Conservation (phyloP, 2,113 vertebrate species). For the Xiphorhynchus elegans region DNA sequence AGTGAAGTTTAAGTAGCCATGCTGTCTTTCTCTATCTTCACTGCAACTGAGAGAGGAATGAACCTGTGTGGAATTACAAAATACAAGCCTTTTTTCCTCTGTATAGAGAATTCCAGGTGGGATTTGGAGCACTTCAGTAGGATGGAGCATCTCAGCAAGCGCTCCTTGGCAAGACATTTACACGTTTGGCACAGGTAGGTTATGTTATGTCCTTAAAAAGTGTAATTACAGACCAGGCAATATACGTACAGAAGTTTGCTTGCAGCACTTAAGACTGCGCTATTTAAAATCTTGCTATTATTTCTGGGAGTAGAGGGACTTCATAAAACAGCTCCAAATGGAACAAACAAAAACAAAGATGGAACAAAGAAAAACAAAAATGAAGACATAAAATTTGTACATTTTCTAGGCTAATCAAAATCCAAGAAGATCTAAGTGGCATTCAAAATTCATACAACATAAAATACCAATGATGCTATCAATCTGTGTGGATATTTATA, state of each 20-base stretch:
- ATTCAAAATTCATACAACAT: not conserved
- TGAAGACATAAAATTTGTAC: not conserved
- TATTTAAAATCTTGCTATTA: not conserved
- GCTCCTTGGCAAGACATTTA: not conserved
- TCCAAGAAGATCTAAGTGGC: not conserved
- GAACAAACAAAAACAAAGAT: not conserved
- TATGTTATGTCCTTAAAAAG: not conserved
- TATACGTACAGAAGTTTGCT: not conserved
- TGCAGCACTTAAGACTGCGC: not conserved
- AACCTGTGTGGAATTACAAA: not conserved
- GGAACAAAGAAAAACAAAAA: not conserved
- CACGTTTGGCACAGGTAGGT: not conserved
- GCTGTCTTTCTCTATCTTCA: not conserved
- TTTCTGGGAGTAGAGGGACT: not conserved
- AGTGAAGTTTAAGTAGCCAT: not conserved
- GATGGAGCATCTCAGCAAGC: not conserved
- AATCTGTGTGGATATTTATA: not conserved
- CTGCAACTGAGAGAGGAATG: not conserved
- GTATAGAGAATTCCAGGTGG: not conserved
- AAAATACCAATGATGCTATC: not conserved
- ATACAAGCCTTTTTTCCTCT: not conserved
- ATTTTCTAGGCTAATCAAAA: constrained; percentile 11
- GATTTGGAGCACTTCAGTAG: not conserved
- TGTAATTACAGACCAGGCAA: not conserved
- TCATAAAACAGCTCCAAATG: not conserved